Evolutionary conservation across 2,797 vertebrate species (phyloP), one percentile per base, ranked within the genome.

Genomic region (Merluccius polli): DNA sequence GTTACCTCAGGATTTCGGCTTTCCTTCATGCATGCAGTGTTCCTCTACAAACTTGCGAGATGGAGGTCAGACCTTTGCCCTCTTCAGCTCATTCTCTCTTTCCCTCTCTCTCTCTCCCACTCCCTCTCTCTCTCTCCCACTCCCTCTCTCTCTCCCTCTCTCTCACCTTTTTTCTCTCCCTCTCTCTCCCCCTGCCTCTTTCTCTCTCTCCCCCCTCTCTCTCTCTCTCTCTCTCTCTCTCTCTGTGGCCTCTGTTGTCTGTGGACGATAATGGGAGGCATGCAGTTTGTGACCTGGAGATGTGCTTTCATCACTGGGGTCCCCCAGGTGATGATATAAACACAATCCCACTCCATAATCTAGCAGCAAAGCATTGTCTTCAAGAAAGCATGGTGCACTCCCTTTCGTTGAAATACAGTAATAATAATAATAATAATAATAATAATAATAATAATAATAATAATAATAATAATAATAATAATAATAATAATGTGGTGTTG

Each of bases 191-290:
- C 30, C 10, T 30, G 35, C 16, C 1, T n/a, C 29, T 32, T 9
- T 3, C 18, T 16, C 13, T 24, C 7, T 24, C 27, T 48, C 24
- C 16, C n/a, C 10, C 8, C 38, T 18, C 1, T 38, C 6, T 1
- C 21, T 29, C 72, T 31, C 18, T 59, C 52, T 44, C 48, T 18
- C 1, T 38, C 6, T 1, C 21, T 29, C 72, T 31, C 18, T 59
- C 52, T 44, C 48, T 33, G 16, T n/a, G 32, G 15, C 86, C n/a
- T 74, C 44, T 73, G 27, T 31, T n/a, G 21, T 72, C 41, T 71
- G 73, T 70, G 70, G 15, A 70, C 38, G 74, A 82, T 80, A 81
- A 84, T 77, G 67, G 79, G 81, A 81, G 30, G 73, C 74, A 83
- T 73, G 79, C 63, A 77, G 78, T 80, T 48, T 70, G 68, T 78